Evolutionary conservation across 2,113 vertebrate species (phyloP), one percentile per base, ranked within the genome.

Genomic region (Struthidea cinerea): DNA sequence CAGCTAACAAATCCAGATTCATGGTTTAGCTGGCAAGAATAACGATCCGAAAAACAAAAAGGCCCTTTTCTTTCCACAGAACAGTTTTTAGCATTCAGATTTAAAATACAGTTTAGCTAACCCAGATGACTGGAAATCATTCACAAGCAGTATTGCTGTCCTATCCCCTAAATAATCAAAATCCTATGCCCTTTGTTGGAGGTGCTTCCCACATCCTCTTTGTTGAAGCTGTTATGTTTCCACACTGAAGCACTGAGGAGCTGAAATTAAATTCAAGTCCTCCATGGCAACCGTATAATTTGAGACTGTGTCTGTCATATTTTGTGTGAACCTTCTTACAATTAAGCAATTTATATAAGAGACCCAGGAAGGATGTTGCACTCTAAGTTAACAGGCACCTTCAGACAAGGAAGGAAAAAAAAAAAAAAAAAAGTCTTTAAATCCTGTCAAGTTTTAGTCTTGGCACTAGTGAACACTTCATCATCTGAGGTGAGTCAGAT

Each of bases 291-390:
- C 88, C 82, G 85, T 19, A 85, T 92, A 93, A 92, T 93, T 92
- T 85, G 44, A 93, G 79, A 52, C 44, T 56, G 17, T 57, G 61
- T 76, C 94, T 96, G 56, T 92, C 89, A 60, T 88, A 83, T 92
- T 85, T 92, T 76, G 80, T 52, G 26, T 83, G 89, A 94, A 57
- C 49, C 70, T 83, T 83, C 41, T 86, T 80, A 85, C 37, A 92
- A 94, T 94, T 86, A 90, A 92, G 37, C 27, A 68, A 76, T 90
- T 96, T 94, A 96, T 73, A 16, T 83, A 96, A 90, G 75, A 90
- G 27, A 87, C 15, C 11, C 39, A 68, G 70, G 79, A 92, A 93
- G 67, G 78, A 85, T 88, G 53, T 44, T 61, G 63, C 19, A 60
- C 53, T 84, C 28, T 4, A 46, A 85, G 80, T 63, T 93, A 94